These are phyloP conservation scores for Beris chalybata DNA, from an alignment of 2,888 invertebrate genomes.

Conservation along the genomic window DNA sequence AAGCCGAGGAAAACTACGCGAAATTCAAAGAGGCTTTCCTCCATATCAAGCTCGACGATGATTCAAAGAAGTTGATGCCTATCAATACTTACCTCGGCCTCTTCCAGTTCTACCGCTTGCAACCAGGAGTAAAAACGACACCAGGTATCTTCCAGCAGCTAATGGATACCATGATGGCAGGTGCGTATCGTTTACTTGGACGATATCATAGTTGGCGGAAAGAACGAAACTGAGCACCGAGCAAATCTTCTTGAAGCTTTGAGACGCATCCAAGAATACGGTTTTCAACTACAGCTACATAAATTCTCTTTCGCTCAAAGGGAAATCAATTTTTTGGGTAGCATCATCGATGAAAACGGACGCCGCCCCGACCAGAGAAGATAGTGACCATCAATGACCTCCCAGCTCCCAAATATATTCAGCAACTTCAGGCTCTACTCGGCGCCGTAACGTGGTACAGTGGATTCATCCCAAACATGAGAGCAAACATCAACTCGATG, in stretches of 20 bases:
- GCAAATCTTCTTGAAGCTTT: neutral
- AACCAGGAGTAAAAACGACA: constrained; percentile 23
- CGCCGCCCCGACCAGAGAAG: constrained; percentile 7
- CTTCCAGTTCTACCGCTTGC: neutral
- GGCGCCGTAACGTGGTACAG: constrained; percentile 16
- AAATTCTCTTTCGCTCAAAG: constrained; percentile 15
- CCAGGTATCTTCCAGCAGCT: neutral
- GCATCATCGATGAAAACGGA: constrained; percentile 18
- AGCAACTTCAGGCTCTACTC: constrained; percentile 15
- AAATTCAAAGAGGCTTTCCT: neutral
- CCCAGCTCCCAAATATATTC: constrained; percentile 2
- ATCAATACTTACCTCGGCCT: neutral
- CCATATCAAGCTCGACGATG: neutral
- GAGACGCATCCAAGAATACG: neutral
- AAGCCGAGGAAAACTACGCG: constrained; percentile 1
- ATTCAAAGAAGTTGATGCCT: neutral
- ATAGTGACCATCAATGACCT: constrained; percentile 13
- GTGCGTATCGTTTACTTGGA: neutral
- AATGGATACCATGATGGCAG: no score
- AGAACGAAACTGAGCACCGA: neutral
- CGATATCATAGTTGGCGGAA: neutral
- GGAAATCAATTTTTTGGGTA: constrained; percentile 21
- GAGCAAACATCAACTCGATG: neutral
- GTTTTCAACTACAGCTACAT: constrained; percentile 8
- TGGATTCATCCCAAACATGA: constrained; percentile 16